Conservation (phyloP, 2,113 vertebrate genomes). For the Aix galericulata region DNA sequence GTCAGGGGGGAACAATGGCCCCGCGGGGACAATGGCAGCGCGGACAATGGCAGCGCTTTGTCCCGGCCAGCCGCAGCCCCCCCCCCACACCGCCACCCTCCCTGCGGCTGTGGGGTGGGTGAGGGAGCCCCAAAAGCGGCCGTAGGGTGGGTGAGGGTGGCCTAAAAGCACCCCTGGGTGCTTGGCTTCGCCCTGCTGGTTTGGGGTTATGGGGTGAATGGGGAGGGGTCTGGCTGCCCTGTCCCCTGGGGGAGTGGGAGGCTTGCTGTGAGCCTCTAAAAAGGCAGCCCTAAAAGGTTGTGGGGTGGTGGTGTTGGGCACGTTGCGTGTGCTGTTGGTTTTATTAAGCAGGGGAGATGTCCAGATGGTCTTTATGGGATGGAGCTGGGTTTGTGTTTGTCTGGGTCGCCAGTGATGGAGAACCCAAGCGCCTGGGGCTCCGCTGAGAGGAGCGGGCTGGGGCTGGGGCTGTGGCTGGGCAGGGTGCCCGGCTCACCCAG, state of each 20-base stretch:
- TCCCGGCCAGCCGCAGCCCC: not conserved
- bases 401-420: not conserved
- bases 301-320: not conserved
- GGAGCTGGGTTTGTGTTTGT: slow-evolving; percentile 6
- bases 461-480: not conserved
- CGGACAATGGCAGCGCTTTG: not conserved
- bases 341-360: not conserved
- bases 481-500: not conserved
- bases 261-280: not conserved
- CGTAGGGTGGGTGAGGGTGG: not conserved
- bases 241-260: no score
- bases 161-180: no score
- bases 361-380: slow-evolving; percentile 45
- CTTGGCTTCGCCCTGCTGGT: no score
- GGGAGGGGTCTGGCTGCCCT: no score
- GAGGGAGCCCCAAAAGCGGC: no score
- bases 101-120: not conserved
- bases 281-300: not conserved
- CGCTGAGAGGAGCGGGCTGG: not conserved
- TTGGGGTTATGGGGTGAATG: no score
- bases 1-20: no score
- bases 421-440: not conserved
- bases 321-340: not conserved
- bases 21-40: not conserved
- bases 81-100: no score